phyloP scores from a whole-genome alignment of 2,113 vertebrate genomes.

The Misgurnus anguillicaudatus region DNA sequence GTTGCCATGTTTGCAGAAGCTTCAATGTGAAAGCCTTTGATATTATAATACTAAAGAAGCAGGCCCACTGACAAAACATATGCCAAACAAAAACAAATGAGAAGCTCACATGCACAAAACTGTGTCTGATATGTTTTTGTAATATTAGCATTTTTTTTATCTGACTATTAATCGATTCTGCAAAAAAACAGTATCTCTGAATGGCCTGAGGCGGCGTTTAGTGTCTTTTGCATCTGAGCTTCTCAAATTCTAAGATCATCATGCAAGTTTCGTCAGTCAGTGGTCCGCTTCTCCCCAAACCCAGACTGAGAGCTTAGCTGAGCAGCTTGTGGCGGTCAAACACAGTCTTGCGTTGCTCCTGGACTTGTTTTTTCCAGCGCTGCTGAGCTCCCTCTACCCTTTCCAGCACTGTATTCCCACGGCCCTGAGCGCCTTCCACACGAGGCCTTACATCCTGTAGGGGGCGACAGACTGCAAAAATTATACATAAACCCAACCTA shows the following conservation, averaged over 20 bases:
- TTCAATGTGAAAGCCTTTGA: not conserved
- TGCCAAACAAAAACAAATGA: not conserved
- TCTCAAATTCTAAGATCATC: slow-evolving; percentile 4
- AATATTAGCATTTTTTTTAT: no score
- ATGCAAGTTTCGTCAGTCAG: not conserved
- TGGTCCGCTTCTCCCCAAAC: slow-evolving; percentile 26
- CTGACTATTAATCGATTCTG: no score
- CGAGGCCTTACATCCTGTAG: slow-evolving; percentile 81
- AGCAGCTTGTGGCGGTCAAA: slow-evolving; percentile 97
- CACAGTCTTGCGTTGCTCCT: slow-evolving; percentile 94
- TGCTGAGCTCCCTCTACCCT: slow-evolving; percentile 93
- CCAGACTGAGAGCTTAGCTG: slow-evolving; percentile 73
- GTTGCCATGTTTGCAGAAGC: not conserved
- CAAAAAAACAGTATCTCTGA: no score
- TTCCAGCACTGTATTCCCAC: slow-evolving; percentile 89
- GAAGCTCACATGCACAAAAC: no score
- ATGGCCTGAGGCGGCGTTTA: no score
- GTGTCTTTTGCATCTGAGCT: no score
- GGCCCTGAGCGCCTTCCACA: slow-evolving; percentile 53
- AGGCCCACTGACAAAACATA: slow-evolving; percentile 2
- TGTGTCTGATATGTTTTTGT: no score
- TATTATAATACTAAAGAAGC: not conserved
- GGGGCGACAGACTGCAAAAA: slow-evolving; percentile 33
- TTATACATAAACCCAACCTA: not conserved
- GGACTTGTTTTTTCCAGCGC: slow-evolving; percentile 95